Evolutionary conservation across 2,888 invertebrate species (phyloP), one percentile per base, ranked within the genome.

Genomic region (Catotricha subobsoleta): DNA sequence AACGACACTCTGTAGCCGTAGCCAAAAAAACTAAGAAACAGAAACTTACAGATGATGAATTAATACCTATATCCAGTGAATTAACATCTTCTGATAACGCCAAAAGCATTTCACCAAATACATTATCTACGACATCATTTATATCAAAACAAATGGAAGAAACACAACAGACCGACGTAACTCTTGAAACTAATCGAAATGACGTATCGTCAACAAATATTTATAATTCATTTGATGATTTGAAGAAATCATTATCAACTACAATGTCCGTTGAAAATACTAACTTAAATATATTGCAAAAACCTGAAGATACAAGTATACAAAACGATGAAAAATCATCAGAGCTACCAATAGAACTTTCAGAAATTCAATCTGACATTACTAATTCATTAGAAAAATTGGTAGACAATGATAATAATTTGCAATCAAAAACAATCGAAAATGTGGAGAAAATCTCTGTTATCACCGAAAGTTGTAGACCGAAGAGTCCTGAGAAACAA

Each of bases 1-100:
- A 35, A 20, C 34, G 39, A 21, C 40, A 42, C 21, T 42, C 42
- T 2, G 42, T 58, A 47, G 57, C 58, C 2, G 56, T 55, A 23
- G 57, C 60, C 2, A 58, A 62, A 47, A 62, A 61, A 47, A 62
- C 60, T 0, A 62, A 62, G 44, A 58, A 64, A 39, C 56, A 56
- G 2, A 45, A 59, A n/a, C 53, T 55, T 27, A 52, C 57, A 3
- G 57, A 55, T n/a, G 42, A 34, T 34, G 27, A 27, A n/a, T n/a
- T n/a, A n/a, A n/a, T n/a, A n/a, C n/a, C n/a, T n/a, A n/a, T n/a
- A n/a, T n/a, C n/a, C n/a, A n/a, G n/a, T n/a, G n/a, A n/a, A n/a
- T 16, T 35, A 12, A 20, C 35, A 35, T 20, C 35, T 20, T 12
- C n/a, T 12, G 19, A 10, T 19, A 15, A 19, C 6, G 20, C 35